phyloP scores from a whole-genome alignment of 2,797 vertebrate species.

The Etheostoma nigrum region DNA sequence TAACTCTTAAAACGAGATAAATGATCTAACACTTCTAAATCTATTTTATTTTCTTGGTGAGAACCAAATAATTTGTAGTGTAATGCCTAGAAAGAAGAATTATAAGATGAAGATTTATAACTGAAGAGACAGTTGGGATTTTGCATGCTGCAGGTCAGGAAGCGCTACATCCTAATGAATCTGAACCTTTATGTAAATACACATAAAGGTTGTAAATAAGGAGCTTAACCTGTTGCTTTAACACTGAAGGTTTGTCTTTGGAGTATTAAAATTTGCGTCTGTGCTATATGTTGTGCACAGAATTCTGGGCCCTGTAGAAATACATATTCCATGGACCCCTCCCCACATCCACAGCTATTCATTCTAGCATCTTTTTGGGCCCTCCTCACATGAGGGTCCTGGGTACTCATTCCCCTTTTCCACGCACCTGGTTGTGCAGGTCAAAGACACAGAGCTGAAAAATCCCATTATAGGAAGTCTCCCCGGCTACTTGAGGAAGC shows the following conservation, averaged over 20 bases:
- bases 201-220: background rate
- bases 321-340: no score
- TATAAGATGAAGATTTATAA: background rate
- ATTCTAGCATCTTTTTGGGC: no score
- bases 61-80: no score
- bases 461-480: slow-evolving; percentile 25
- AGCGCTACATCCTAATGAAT: slow-evolving; percentile 6
- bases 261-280: background rate
- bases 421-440: background rate
- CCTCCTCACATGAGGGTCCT: no score
- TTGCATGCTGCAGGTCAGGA: slow-evolving; percentile 4
- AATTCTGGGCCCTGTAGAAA: no score
- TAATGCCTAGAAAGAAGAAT: background rate
- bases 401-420: no score
- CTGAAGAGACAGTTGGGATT: background rate
- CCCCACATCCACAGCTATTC: no score
- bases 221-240: slow-evolving; percentile 9
- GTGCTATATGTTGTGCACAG: no score
- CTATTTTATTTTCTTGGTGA: no score
- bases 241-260: background rate
- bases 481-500: background rate
- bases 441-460: slow-evolving; percentile 5
- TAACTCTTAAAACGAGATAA: no score
- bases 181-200: background rate
- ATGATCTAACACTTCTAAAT: no score